A percentile compares a stretch with the other conserved stretches of the same genome.
phyloP scores from a whole-genome alignment of 2,888 invertebrate species.

The Melieria omissa region DNA sequence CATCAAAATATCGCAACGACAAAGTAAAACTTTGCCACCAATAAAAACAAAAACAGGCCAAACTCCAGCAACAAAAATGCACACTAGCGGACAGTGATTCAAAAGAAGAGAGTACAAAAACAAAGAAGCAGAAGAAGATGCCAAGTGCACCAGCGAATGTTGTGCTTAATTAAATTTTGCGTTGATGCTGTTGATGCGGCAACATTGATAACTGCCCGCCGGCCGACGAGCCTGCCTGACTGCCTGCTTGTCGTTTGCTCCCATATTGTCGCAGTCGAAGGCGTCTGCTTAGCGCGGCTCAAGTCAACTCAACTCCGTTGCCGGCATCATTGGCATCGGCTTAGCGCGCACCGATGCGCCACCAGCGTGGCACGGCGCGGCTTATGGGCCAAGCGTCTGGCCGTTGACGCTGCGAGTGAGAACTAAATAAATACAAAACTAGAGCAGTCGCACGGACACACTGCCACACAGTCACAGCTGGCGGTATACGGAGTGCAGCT shows the following conservation, averaged over 20 bases:
- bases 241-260: too few species aligned
- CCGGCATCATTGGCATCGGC: too few species aligned
- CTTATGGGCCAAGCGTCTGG: conserved; percentile 10
- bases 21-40: conserved; percentile 16
- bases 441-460: not conserved
- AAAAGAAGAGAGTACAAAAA: not conserved
- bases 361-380: too few species aligned
- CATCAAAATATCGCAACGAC: conserved; percentile 29
- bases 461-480: not conserved
- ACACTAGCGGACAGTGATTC: conserved; percentile 1
- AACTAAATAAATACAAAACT: not conserved
- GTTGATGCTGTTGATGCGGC: conserved; percentile 31
- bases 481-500: not conserved
- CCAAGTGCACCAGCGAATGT: conserved; percentile 2
- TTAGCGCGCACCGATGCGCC: conserved; percentile 24
- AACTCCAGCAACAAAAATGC: not conserved
- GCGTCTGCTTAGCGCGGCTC: too few species aligned
- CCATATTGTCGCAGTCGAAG: too few species aligned
- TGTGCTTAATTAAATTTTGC: conserved; percentile 34
- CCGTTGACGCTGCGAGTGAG: not conserved
- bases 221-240: too few species aligned
- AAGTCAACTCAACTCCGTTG: too few species aligned
- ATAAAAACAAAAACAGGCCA: not conserved
- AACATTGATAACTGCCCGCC: too few species aligned
- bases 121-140: not conserved